phyloP scores from a whole-genome alignment of 2,888 invertebrate genomes.

The Torymus aiolomorphi region DNA sequence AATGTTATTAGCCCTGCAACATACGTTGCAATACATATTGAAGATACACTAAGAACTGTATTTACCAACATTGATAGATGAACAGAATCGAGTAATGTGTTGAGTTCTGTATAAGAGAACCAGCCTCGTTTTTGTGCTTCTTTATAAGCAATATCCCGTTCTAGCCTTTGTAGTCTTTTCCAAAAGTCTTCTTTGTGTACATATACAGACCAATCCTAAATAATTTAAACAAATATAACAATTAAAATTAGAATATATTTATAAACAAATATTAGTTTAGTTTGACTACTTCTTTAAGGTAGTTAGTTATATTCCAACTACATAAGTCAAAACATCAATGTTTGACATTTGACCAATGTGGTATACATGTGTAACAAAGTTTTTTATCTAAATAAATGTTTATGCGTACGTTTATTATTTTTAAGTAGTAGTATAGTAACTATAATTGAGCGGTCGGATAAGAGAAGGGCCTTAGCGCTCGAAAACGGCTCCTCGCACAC shows the following conservation, averaged over 20 bases:
- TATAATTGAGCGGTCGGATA: too few relatives aligned
- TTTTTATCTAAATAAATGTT: too few relatives aligned
- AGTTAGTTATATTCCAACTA: too few relatives aligned
- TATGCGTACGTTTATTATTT: too few relatives aligned
- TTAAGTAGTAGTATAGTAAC: too few relatives aligned
- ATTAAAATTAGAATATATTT: slow-evolving; percentile 4
- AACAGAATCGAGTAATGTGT: slow-evolving; percentile 77
- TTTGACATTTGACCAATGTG: too few relatives aligned
- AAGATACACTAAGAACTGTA: slow-evolving; percentile 77
- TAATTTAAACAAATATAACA: slow-evolving; percentile 41
- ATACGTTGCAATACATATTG: slow-evolving; percentile 80
- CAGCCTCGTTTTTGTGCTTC: slow-evolving; percentile 86
- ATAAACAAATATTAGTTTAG: slow-evolving; percentile 21
- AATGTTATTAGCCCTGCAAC: slow-evolving; percentile 80
- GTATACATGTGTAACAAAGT: too few relatives aligned
- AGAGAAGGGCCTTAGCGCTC: too few relatives aligned
- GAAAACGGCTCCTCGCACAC: too few relatives aligned
- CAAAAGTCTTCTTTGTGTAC: slow-evolving; percentile 87
- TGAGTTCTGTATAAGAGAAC: slow-evolving; percentile 89
- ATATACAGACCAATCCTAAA: slow-evolving; percentile 91
- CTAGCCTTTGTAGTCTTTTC: slow-evolving; percentile 82
- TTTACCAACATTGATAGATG: slow-evolving; percentile 77
- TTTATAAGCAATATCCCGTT: slow-evolving; percentile 84
- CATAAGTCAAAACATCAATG: too few relatives aligned
- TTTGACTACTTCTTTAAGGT: slow-evolving; percentile 13